Evolutionary conservation across 2,888 invertebrate genomes (phyloP), one percentile per base, ranked within the genome.

Genomic region (Choreutis nemorana): DNA sequence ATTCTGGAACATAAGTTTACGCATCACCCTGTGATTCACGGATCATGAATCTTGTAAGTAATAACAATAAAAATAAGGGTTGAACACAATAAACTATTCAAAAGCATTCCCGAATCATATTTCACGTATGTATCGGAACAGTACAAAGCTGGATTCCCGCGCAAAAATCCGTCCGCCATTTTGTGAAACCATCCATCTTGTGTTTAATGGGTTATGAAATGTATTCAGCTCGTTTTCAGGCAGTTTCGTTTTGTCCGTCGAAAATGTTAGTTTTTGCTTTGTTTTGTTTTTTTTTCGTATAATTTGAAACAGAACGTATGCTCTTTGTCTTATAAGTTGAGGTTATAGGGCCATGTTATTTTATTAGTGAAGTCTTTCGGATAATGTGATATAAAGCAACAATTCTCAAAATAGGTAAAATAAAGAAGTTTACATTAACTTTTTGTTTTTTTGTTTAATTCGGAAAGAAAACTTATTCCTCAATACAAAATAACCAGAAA

Each of bases 141-240:
- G 72, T 48, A 59, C 57, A 56, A 50, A 40, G 43, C 41, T 28
- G 55, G 51, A 49, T 68, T 72, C 64, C 71, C 72, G 65, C 72
- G 61, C 50, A 62, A 68, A 70, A 63, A 61, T 45, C 44, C 37
- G 41, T 44, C 59, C 50, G 72, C 73, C 75, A 75, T 75, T 67
- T 75, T 73, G 72, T 48, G 29, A 47, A 47, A 54, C 70, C 57
- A 81, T 84, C 81, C 81, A 75, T 83, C 83, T 83, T 64, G 42
- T 52, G 73, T 59, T 75, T 82, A 83, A 84, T 83, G 83, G 83
- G 58, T 72, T 75, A 81, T 73, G 66, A 82, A 83, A 81, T 81
- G 61, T 72, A 75, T 70, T 66, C 71, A 65, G 44, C 43, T 42
- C 39, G 50, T 45, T 39, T 40, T 40, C 42, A 46, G 45, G 45